Evolutionary conservation across 23 tunicate species (phyloP).

Genomic region (Trididemnum clinides): DNA sequence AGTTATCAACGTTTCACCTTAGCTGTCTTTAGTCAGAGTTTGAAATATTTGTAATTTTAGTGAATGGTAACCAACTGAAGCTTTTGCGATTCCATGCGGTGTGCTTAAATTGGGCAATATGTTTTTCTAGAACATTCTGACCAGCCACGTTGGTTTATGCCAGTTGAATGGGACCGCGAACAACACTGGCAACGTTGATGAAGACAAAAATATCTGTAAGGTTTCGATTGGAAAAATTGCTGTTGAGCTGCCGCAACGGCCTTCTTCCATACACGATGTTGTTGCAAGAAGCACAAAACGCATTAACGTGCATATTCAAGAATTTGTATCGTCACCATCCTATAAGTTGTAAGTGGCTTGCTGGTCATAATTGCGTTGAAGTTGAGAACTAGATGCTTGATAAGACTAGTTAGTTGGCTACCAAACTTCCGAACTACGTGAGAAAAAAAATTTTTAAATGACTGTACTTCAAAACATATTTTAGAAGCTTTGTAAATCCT

Average conservation of each 20-base stretch:
- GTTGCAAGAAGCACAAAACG: slow-evolving; percentile 77
- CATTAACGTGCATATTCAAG: slow-evolving; percentile 55
- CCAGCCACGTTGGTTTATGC: slow-evolving; percentile 44
- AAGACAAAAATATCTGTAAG: slow-evolving; percentile 41
- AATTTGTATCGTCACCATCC: slow-evolving; percentile 65
- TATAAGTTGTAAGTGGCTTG: slow-evolving; percentile 47
- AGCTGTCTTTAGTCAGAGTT: no score
- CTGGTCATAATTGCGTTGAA: not conserved
- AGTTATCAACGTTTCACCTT: no score
- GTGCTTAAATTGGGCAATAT: no score
- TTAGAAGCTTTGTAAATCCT: no score
- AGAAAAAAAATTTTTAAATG: no score
- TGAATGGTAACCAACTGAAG: no score
- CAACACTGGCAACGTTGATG: slow-evolving; percentile 27
- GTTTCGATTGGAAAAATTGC: slow-evolving; percentile 58
- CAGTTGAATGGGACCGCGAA: slow-evolving; percentile 53
- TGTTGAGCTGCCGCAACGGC: slow-evolving; percentile 81
- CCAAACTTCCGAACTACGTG: no score
- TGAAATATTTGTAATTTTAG: no score
- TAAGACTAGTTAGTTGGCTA: no score
- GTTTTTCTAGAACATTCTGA: slow-evolving; percentile 47
- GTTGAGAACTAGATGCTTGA: no score
- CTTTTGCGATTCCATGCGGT: no score
- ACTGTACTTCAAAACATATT: no score
- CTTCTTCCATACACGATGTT: slow-evolving; percentile 81